phyloP scores from a whole-genome alignment of 2,797 vertebrate species.

The Trichosurus vulpecula region DNA sequence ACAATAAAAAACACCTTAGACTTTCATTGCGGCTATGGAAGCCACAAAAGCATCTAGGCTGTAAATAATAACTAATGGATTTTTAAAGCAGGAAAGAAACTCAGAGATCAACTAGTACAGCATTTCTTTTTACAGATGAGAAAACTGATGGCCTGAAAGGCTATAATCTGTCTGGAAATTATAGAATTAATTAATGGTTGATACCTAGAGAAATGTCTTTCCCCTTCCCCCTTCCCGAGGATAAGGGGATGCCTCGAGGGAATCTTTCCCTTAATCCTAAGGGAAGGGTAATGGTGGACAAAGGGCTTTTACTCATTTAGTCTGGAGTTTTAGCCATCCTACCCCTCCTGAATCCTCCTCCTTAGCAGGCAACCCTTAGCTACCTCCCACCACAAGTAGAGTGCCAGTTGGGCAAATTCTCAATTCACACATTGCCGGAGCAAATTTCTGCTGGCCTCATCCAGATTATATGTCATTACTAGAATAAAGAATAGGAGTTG shows the following conservation, averaged over 20 bases:
- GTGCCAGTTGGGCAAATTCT: neutral
- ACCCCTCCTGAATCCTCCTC: neutral
- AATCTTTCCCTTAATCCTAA: neutral
- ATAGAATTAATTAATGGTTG: neutral
- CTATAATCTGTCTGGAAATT: neutral
- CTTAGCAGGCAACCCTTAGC: neutral
- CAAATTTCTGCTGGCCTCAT: neutral
- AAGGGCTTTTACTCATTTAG: neutral
- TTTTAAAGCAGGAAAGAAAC: neutral
- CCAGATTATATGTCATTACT: neutral
- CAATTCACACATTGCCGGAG: neutral
- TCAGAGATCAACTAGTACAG: neutral
- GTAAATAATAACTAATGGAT: constrained; percentile 2
- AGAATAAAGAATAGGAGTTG: neutral
- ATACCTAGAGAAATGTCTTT: neutral
- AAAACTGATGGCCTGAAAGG: neutral
- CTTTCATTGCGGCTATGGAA: neutral
- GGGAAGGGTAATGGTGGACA: neutral
- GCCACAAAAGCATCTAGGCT: neutral
- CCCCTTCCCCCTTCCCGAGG: neutral
- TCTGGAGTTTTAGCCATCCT: neutral
- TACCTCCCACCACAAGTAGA: neutral
- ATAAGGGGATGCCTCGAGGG: neutral
- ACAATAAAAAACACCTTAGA: constrained; percentile 26
- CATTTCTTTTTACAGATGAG: neutral